Conservation (phyloP, 1,140 invertebrate species). For the Drosophila pallidifrons region DNA sequence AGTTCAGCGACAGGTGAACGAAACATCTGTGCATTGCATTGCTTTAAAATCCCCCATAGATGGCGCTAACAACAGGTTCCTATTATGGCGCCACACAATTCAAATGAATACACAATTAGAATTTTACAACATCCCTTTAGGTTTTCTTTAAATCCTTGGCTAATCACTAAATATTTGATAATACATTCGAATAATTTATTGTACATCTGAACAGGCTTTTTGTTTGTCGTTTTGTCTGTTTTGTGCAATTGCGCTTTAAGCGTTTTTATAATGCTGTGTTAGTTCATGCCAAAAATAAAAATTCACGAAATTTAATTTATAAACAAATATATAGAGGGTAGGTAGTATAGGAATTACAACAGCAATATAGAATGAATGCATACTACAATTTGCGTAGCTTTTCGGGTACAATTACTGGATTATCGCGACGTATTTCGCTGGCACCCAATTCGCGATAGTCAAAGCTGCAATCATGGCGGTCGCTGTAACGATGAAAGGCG, state of each 20-base stretch:
- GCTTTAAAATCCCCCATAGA: too few species aligned
- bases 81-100: too few species aligned
- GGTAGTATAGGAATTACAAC: constrained; percentile 33
- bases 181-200: constrained; percentile 36
- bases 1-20: too few species aligned
- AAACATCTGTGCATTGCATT: too few species aligned
- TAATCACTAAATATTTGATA: too few species aligned
- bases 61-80: too few species aligned
- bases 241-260: not conserved
- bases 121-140: too few species aligned
- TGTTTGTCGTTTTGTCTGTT: constrained; percentile 3
- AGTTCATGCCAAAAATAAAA: constrained; percentile 20
- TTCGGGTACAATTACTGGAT: constrained; percentile 53
- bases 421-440: constrained; percentile 63
- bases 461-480: constrained; percentile 71
- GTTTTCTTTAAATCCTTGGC: too few species aligned
- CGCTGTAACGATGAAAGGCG: constrained; percentile 63
- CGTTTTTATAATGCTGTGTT: constrained; percentile 3
- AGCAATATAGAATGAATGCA: constrained; percentile 8
- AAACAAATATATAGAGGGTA: constrained; percentile 12
- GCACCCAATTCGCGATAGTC: constrained; percentile 71
- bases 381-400: constrained; percentile 59
- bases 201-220: constrained; percentile 16
- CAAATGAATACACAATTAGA: too few species aligned
- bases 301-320: not conserved